Evolutionary conservation across 2,113 vertebrate genomes (phyloP), one percentile per base, ranked within the genome.

Genomic region (Syngnathus scovelli): DNA sequence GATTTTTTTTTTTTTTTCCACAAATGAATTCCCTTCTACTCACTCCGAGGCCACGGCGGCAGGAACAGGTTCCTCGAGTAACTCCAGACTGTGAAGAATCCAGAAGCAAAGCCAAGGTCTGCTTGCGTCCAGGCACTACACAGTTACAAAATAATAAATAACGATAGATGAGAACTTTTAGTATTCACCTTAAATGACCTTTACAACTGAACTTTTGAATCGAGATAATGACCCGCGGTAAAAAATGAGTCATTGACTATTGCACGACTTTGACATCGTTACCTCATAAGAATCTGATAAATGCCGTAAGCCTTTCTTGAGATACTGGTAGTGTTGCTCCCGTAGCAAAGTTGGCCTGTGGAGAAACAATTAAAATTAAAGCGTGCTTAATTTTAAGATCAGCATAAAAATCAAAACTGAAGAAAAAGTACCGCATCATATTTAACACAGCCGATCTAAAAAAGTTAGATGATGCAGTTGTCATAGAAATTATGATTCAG

Each of bases 21-120:
- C 5, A 15, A 33, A 1, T 33, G 2, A 8, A 36, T 33, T 33
- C 27, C 27, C 27, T 33, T 33, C 27, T 33, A 89, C 95, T 96
- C 84, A 99, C 97, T 98, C 94, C 11, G 94, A 93, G 55, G 93
- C 91, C 18, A 96, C 82, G 0, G 89, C 84, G 58, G 93, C 72
- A 1, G 96, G 93, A 73, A 98, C 85, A 61, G 94, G 93, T 67
- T 98, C 94, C 1, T 95, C 94, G 4, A 98, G 89, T 63, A 98
- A 87, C 78, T 97, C 95, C 91, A 98, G 72, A 87, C 97, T 96
- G 92, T 99, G 97, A 85, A 99, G 91, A 83, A 99, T 98, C 97
- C 97, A 99, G 77, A 97, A 98, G 90, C 96, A 98, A 68, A 98
- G 91, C 97, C 97, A 99, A 7, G 97, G 97, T 51, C 97, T 93